phyloP scores from a whole-genome alignment of 2,797 vertebrate genomes.

The Masticophis lateralis region DNA sequence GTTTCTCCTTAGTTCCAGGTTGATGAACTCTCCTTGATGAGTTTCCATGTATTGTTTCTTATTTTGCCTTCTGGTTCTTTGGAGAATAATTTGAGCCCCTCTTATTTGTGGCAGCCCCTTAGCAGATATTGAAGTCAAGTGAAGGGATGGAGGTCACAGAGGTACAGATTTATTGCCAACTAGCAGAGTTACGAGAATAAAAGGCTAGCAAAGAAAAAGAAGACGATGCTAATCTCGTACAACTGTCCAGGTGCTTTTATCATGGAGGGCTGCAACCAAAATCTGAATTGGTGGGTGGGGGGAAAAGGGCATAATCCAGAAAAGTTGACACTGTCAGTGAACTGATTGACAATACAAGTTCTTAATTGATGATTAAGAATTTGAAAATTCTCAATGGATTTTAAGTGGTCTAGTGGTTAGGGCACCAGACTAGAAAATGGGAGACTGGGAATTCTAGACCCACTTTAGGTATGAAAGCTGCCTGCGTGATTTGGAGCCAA shows the following conservation, averaged over 20 bases:
- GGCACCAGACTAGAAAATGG: too few relatives aligned
- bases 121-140: conserved; percentile 71
- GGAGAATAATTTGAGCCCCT: too few relatives aligned
- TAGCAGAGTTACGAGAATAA: background rate
- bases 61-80: too few relatives aligned
- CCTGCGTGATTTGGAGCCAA: too few relatives aligned
- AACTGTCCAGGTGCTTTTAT: background rate
- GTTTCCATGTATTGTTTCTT: too few relatives aligned
- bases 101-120: conserved; percentile 27
- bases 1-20: too few relatives aligned
- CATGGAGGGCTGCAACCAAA: background rate
- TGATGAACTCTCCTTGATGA: too few relatives aligned
- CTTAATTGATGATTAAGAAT: background rate
- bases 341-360: background rate
- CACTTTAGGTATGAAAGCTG: too few relatives aligned
- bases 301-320: background rate
- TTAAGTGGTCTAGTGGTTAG: too few relatives aligned
- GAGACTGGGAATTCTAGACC: too few relatives aligned
- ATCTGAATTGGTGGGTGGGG: too few relatives aligned
- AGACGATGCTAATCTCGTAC: background rate
- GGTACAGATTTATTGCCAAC: conserved; percentile 56
- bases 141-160: conserved; percentile 64
- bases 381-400: background rate
- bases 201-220: conserved; percentile 34
- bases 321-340: background rate